Percentiles rank a stretch among this genome's conserved stretches.
Conservation (phyloP, 2,797 vertebrate genomes). For the Intellagama lesueurii region DNA sequence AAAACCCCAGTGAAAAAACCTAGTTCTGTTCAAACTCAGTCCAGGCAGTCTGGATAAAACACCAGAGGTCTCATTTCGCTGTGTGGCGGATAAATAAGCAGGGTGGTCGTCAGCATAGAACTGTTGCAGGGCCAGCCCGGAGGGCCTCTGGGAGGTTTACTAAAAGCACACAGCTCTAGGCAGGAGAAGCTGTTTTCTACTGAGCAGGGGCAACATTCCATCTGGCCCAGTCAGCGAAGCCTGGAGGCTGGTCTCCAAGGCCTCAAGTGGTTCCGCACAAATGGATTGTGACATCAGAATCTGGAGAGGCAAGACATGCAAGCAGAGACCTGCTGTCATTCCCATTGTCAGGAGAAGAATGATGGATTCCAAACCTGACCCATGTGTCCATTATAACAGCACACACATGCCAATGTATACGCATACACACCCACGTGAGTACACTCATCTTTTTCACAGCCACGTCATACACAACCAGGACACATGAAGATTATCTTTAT, state of each 20-base stretch:
- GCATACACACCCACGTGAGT: not conserved
- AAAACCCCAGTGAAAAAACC: not conserved
- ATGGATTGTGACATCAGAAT: not conserved
- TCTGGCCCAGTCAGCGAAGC: not conserved
- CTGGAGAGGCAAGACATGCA: not conserved
- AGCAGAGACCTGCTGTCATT: not conserved
- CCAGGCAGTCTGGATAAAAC: constrained; percentile 29
- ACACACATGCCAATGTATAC: not conserved
- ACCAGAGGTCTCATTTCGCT: constrained; percentile 12
- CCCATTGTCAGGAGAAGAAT: not conserved
- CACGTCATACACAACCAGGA: not conserved
- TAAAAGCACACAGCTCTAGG: not conserved
- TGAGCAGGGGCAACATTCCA: not conserved
- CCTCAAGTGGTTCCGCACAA: not conserved
- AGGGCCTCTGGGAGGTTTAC: not conserved
- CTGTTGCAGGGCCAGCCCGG: constrained; percentile 6
- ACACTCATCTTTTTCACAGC: not conserved
- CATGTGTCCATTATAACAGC: no score
- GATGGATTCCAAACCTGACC: not conserved
- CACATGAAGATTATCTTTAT: no score
- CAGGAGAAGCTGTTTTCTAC: not conserved
- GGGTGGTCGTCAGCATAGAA: constrained; percentile 17
- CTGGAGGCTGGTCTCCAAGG: not conserved
- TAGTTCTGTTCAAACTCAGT: constrained; percentile 33
- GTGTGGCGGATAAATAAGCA: constrained; percentile 33